Percentiles rank a stretch among this genome's conserved stretches.
Evolutionary conservation across 1,140 invertebrate species (phyloP).

Genomic region (Brachionus plicatilis): DNA sequence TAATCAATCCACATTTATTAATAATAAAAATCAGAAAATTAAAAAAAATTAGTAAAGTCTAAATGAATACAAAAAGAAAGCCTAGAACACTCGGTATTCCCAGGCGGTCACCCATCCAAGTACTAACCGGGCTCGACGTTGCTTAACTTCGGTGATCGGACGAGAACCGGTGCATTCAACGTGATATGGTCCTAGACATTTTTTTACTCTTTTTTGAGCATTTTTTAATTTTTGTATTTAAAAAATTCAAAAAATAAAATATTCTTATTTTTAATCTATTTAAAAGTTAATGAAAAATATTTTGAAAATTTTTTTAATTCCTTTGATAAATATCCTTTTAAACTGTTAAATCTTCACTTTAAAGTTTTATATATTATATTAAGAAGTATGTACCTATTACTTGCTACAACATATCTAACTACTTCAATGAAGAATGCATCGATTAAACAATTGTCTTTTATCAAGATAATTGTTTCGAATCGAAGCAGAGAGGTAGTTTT

Average conservation of each 20-base stretch:
- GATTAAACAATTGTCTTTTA: neutral
- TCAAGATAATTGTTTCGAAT: neutral
- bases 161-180: conserved; percentile 32
- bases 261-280: no score
- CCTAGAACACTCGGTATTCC: conserved; percentile 31
- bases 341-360: neutral
- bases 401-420: neutral
- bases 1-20: no score
- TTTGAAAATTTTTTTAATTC: neutral
- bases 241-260: no score
- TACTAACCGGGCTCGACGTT: conserved; percentile 34
- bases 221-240: no score
- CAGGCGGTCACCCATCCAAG: conserved; percentile 40
- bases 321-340: neutral
- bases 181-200: conserved; percentile 18
- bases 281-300: neutral
- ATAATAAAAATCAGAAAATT: no score
- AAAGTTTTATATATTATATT: neutral
- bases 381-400: conserved; percentile 11
- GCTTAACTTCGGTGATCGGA: conserved; percentile 40
- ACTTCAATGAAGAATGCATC: conserved; percentile 18
- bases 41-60: no score
- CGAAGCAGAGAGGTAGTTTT: conserved; percentile 1
- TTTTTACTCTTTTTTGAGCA: neutral
- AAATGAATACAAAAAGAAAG: neutral